Base-by-base conservation (phyloP, 2,888 invertebrate species). In the Leptinotarsa tumamoca region DNA sequence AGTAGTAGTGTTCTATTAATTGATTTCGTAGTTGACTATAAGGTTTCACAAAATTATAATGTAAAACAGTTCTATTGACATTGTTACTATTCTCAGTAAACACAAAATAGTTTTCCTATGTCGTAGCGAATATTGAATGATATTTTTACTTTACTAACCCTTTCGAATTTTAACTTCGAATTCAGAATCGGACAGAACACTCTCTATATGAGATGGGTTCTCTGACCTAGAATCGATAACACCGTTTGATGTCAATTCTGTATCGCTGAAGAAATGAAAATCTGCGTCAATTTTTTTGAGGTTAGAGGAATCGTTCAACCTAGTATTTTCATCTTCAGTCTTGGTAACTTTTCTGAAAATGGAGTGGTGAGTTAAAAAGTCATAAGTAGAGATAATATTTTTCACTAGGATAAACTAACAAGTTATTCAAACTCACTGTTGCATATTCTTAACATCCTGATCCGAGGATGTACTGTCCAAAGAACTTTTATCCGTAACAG, bases 261-360 rank as follows among this genome's bases (percentile, higher is more conserved):
- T 95, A 86, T 98, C 98, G 86, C 98, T 98, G 89, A 96, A 98
- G 90, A 97, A 97, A 87, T 97, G 95, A 82, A 94, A 93, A 86
- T 95, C 94, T 14, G 92, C 90, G 84, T 93, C 93, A 52, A 90
- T 89, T 74, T 85, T 86, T 71, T 88, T 87, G 74, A 82, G 78
- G 67, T 81, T 82, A 3, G 82, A 79, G 4, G 80, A 71, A 70
- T 81, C 80, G 5, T 18, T 76, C 18, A 58, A 2, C 23, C 63
- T 52, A 4, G 54, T 21, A 10, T 66, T 27, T 17, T 63, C 69
- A n/a, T 72, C 75, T 56, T 80, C 75, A 4, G 75, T 72, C 33
- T 78, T 78, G 14, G 43, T 72, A 33, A 69, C 33, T 75, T 78
- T 74, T 74, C 80, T 76, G 15, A 75, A 67, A 71, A 72, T 49